Conservation (phyloP, 2,888 invertebrate species). For the Eumerus sabulonum region DNA sequence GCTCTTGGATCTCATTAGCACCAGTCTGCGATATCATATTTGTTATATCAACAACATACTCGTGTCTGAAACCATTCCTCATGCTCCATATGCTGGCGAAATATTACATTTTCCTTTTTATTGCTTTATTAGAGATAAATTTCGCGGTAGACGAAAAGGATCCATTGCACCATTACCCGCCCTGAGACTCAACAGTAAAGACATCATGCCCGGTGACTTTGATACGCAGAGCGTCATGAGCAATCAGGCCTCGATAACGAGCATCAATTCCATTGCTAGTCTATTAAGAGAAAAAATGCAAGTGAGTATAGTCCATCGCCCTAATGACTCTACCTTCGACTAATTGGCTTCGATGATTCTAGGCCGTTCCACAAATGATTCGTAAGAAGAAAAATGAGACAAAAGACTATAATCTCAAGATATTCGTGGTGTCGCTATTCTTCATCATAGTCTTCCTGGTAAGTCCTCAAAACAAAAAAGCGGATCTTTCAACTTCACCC, state of each 20-base stretch:
- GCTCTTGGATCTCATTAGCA: no score
- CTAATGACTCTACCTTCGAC: neutral
- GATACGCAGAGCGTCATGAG: slow-evolving; percentile 78
- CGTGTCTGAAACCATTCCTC: no score
- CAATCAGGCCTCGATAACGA: slow-evolving; percentile 86
- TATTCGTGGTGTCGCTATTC: slow-evolving; percentile 90
- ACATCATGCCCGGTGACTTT: slow-evolving; percentile 81
- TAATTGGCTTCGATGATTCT: slow-evolving; percentile 69
- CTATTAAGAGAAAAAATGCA: slow-evolving; percentile 90
- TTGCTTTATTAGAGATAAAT: slow-evolving; percentile 81
- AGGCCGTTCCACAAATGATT: slow-evolving; percentile 87
- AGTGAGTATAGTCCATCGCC: slow-evolving; percentile 77
- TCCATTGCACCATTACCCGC: slow-evolving; percentile 82
- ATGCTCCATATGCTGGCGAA: no score
- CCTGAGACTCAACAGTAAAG: slow-evolving; percentile 80
- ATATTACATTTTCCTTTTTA: no score
- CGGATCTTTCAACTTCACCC: neutral
- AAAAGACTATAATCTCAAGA: slow-evolving; percentile 88
- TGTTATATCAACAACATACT: no score
- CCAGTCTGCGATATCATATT: no score
- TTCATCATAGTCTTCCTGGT: slow-evolving; percentile 87
- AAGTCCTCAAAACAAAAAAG: slow-evolving; percentile 70
- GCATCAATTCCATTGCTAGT: slow-evolving; percentile 91
- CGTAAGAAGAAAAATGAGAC: slow-evolving; percentile 85
- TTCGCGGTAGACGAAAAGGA: slow-evolving; percentile 83